Evolutionary conservation across 1,140 invertebrate species (phyloP).

Genomic region (Phymastichus coffea): DNA sequence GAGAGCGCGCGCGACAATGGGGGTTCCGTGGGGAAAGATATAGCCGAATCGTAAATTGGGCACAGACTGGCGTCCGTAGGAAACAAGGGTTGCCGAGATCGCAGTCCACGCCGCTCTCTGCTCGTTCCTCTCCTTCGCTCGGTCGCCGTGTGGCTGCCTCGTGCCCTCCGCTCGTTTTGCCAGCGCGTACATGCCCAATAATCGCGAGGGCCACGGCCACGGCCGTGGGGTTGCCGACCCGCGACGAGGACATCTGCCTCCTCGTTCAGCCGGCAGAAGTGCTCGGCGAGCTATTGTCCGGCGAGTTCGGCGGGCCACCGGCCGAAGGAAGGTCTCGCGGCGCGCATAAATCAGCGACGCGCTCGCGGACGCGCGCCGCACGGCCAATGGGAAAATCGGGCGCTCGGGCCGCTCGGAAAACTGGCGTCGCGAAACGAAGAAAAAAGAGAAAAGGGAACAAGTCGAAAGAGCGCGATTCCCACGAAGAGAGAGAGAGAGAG

Average conservation of each 20-base stretch:
- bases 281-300: too few species aligned
- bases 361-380: too few species aligned
- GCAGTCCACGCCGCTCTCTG: constrained; percentile 20
- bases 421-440: too few species aligned
- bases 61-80: constrained; percentile 34
- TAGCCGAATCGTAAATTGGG: constrained; percentile 37
- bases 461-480: constrained; percentile 8
- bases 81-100: background rate
- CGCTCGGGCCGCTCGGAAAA: too few species aligned
- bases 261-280: too few species aligned
- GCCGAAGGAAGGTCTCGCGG: background rate
- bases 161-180: background rate
- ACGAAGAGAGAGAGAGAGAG: constrained; percentile 28
- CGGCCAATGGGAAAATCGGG: too few species aligned
- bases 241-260: too few species aligned
- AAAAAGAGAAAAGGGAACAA: too few species aligned
- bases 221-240: too few species aligned
- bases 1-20: constrained; percentile 36
- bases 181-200: background rate
- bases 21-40: constrained; percentile 18
- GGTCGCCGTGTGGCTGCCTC: constrained; percentile 35
- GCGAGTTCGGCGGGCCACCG: background rate
- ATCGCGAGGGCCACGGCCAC: too few species aligned
- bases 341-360: too few species aligned
- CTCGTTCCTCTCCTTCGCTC: constrained; percentile 32